Evolutionary conservation across 2,888 invertebrate species (phyloP), one percentile per base, ranked within the genome.

Genomic region (Micoletzkya japonica): DNA sequence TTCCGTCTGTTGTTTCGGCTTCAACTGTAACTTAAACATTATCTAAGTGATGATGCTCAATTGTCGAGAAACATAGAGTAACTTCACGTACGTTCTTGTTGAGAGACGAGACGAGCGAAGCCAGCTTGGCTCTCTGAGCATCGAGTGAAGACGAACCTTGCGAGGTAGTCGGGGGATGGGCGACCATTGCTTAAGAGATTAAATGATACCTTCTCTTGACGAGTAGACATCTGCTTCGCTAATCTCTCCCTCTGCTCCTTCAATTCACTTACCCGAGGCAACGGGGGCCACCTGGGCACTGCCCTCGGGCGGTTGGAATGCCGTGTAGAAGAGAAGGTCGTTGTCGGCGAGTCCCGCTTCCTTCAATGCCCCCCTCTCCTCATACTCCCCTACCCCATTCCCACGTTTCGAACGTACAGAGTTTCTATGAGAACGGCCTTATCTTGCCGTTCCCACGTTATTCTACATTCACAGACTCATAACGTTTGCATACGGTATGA

Each of bases 241-340:
- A 63, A 50, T 24, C 50, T 30, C 63, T 50, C 50, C 32, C 32
- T 39, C 63, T 50, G 17, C 1, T 4, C 63, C 1, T 63, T 37
- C 2, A 63, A 32, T 20, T 26, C 63, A n/a, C 24, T 32, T 20
- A 44, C 20, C 32, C 17, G 63, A 20, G 1, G 63, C 20, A 50
- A 34, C 50, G 32, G 39, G 14, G 44, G 60, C 6, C 6, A 20
- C 44, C 20, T n/a, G 7, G 32, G 2, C 3, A 50, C 30, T 32
- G 63, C 7, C 2, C 28, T 17, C 28, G 54, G 26, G 28, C 17
- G 49, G 50, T 30, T 4, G 20, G 4, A 7, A 20, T 28, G 32
- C 44, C 2, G 61, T 10, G 61, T 63, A 56, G 52, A 56, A 28
- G 26, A 52, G 66, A 30, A 66, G 52, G n/a, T 52, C 66, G 20